These are phyloP conservation scores for Struthidea cinerea DNA, from an alignment of 2,113 vertebrate genomes.

Conservation along the genomic window DNA sequence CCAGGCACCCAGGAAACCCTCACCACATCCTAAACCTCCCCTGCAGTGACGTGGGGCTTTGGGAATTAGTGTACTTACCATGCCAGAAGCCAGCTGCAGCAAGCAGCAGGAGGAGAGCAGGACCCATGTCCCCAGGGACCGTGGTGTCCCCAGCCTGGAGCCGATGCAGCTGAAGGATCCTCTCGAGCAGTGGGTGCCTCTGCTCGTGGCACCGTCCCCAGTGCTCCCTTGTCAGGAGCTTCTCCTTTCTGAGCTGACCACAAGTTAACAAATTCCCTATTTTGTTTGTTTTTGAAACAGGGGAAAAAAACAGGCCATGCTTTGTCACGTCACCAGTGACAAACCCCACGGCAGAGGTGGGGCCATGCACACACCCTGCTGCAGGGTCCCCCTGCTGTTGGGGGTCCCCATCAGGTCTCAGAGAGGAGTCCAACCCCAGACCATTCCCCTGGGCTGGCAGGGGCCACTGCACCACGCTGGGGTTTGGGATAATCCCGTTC, in stretches of 20 bases:
- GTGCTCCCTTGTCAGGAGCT: neutral
- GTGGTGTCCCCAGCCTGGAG: neutral
- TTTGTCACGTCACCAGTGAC: neutral
- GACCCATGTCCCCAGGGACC: constrained; percentile 41
- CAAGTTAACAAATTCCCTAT: constrained; percentile 65
- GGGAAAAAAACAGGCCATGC: neutral
- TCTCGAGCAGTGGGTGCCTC: neutral
- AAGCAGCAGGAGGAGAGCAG: constrained; percentile 57
- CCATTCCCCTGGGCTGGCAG: neutral
- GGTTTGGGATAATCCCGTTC: neutral
- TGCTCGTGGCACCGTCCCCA: neutral
- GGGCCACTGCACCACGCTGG: neutral
- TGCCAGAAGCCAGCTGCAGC: constrained; percentile 1
- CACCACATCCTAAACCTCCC: rapidly evolving
- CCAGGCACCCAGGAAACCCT: neutral
- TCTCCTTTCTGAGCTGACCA: constrained; percentile 64
- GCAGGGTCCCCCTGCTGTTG: neutral
- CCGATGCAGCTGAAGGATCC: neutral
- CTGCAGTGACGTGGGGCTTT: neutral
- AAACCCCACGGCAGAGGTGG: neutral
- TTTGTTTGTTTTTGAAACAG: constrained; percentile 27
- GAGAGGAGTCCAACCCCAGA: neutral
- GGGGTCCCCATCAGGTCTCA: neutral
- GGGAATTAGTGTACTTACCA: constrained; percentile 53
- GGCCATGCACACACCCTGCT: neutral